A percentile compares a stretch with the other conserved stretches of the same genome.
Evolutionary conservation across 1,140 invertebrate species (phyloP).

Genomic region (Drosophila pseudoobscura): DNA sequence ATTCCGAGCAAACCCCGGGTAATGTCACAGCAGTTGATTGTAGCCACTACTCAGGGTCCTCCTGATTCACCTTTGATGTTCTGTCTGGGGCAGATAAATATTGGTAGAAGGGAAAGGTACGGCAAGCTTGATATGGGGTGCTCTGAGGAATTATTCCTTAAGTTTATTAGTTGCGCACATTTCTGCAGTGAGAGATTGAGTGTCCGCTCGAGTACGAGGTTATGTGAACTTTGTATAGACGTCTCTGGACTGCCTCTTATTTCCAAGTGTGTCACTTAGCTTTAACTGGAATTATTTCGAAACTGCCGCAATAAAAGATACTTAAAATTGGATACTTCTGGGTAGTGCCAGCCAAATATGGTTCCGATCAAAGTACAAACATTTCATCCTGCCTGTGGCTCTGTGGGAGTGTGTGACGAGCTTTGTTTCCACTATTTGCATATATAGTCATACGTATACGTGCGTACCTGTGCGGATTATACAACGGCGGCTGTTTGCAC

Average conservation of each 20-base stretch:
- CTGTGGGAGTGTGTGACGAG: no score
- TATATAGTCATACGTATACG: no score
- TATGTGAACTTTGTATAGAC: no score
- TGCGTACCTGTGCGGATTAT: no score
- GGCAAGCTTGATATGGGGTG: conserved; percentile 16
- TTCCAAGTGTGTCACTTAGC: no score
- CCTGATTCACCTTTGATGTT: conserved; percentile 39
- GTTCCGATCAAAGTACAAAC: background rate
- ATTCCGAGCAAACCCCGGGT: no score
- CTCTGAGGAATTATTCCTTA: conserved; percentile 13
- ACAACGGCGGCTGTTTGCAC: no score
- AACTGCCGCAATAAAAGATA: background rate
- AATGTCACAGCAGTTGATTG: conserved; percentile 53
- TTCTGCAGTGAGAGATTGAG: conserved; percentile 1
- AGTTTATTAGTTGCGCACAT: conserved; percentile 21
- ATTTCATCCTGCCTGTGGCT: background rate
- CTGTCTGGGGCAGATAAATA: conserved; percentile 33
- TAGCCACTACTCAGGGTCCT: conserved; percentile 20
- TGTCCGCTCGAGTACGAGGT: no score
- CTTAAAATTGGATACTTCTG: conserved; percentile 1
- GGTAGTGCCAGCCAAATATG: background rate
- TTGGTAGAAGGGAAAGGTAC: conserved; percentile 2
- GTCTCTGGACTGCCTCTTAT: no score
- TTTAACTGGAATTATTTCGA: no score
- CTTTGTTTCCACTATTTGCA: background rate